Base-by-base conservation (phyloP, 2,888 invertebrate genomes). In the Yponomeuta malinellus region DNA sequence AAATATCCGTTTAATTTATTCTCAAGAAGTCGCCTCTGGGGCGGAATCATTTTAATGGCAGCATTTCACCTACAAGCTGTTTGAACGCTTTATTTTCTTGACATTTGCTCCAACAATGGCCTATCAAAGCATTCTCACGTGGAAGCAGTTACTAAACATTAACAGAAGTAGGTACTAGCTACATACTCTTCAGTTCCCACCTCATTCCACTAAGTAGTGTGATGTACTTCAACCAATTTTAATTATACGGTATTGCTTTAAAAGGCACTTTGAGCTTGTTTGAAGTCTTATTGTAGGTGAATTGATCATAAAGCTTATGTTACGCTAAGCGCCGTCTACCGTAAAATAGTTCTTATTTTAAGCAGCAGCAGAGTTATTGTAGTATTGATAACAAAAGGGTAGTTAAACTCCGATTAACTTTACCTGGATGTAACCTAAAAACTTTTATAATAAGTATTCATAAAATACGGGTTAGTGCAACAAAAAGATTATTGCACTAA, bases 201-300 rank as follows among this genome's bases (percentile, higher is more conserved):
- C 52, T 59, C 52, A 59, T 59, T 59, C 15, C 52, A 59, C 52
- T 59, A 59, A 59, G 52, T 59, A 59, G 52, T 59, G 52, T 59
- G 52, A 59, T 59, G 52, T 59, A 59, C 15, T 15, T 59, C 15
- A 59, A 59, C 52, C 12, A 59, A 59, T 59, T 59, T 59, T 59
- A 59, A 59, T 59, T 59, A 59, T 15, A 59, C 52, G 52, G 52
- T 59, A 59, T 15, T 12, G 15, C 52, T 59, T 15, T 59, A 59
- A 59, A 59, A 15, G 52, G 52, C 12, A 15, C 52, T 59, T 59
- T 15, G 12, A 59, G 52, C 52, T 59, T 59, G 52, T 59, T 59
- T 12, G 1, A 15, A 59, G 15, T 15, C 15, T 15, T 52, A 52
- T 52, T 59, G 52, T 43, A 1, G 43, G 43, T 43, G 9, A 43